Base-by-base conservation (phyloP, 2,113 vertebrate genomes). In the Cygnus atratus region DNA sequence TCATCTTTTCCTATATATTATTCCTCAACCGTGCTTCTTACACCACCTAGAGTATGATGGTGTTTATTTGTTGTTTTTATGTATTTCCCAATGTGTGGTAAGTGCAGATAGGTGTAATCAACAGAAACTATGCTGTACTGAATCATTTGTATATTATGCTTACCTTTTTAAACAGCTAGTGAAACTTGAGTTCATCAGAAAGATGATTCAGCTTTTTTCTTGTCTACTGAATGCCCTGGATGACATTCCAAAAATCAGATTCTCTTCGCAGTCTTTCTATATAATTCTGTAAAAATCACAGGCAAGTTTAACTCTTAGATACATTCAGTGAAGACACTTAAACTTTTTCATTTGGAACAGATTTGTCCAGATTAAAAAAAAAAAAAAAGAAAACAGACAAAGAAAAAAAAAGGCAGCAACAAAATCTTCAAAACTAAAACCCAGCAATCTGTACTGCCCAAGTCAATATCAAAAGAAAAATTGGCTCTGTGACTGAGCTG, bases 391-490 rank as follows among this genome's bases (percentile, higher is more conserved):
- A 59, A 31, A 16, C 2, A 29, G 9, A 41, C 6, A 35, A 75
- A 41, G 4, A 62, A 59, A 37, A 14, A 48, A 41, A 62, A 24
- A 6, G 29, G 6, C 8, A 24, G 82, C n/a, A 26, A 13, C 9
- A 77, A 18, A 63, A 28, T 7, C 37, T 65, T 39, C 66, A n/a
- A 22, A 52, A 67, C 28, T 26, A 68, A 48, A 61, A 3, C 5
- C n/a, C 43, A 79, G 58, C 12, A 77, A 77, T 74, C 44, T 94
- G 50, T 70, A n/a, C 33, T 76, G 37, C 8, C 6, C 43, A 57
- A 70, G 52, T 86, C 52, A 74, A 10, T 63, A 88, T 28, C 35
- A 66, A n/a, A 90, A 93, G n/a, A 71, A 93, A 93, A 95, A 83
- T 31, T 91, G 71, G 18, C 66, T 90, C 0, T n/a, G 54, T 25